Base-by-base conservation (phyloP, 2,888 invertebrate species). In the Amorpha juglandis region DNA sequence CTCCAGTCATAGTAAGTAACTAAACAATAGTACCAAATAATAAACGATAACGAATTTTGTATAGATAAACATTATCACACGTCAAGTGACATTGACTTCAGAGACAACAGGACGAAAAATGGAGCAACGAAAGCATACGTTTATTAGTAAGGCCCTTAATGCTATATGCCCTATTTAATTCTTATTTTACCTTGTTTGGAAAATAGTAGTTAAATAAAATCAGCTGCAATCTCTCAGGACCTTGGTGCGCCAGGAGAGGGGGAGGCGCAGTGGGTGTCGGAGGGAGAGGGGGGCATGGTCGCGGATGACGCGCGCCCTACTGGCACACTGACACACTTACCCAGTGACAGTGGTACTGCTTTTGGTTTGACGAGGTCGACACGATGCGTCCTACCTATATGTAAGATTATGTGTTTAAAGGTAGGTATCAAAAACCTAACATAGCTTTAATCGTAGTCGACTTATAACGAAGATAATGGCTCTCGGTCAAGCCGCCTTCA, bases 271-370 rank as follows among this genome's bases (percentile, higher is more conserved):
- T 70, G 73, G 74, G 74, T 74, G 72, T 68, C 77, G 76, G 77
- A 72, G 76, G 78, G 78, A 76, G 76, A 72, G 69, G 78, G 27
- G 80, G 83, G 83, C 90, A 89, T 80, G 92, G 91, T 81, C 91
- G 87, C 84, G 81, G 89, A 88, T 92, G 92, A 92, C 92, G 92
- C 92, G 91, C 91, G 93, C 82, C 93, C 93, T 81, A 93, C 91
- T 93, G 91, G 85, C 93, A 86, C 86, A 93, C 90, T 93, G 91
- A 91, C 93, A 91, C 91, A 93, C 89, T 93, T 92, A 92, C 93
- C 93, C 80, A 92, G 84, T 93, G 93, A 92, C 93, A 92, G 91
- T 93, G 93, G 90, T 88, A 92, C 92, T 92, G 88, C 91, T 92
- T 92, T 92, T 90, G 90, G 91, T 90, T 77, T 85, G 91, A 68